Conservation (phyloP, 2,113 vertebrate genomes). For the Dascyllus trimaculatus region DNA sequence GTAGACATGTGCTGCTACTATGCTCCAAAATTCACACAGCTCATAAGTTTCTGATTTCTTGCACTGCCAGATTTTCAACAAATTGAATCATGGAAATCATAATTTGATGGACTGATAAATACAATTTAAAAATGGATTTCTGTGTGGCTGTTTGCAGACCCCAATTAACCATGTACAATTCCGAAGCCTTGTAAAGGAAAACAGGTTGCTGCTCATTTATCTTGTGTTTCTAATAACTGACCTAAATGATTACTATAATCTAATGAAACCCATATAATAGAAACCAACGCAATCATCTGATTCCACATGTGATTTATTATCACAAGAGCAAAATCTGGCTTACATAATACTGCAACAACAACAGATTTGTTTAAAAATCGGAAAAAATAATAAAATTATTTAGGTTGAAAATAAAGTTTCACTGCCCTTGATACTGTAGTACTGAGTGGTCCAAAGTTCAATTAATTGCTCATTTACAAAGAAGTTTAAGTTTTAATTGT, state of each 20-base stretch:
- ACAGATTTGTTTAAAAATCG: neutral
- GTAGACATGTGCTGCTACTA: neutral
- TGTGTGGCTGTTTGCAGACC: too few relatives aligned
- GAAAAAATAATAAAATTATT: neutral
- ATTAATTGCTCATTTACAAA: neutral
- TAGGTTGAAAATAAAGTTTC: neutral
- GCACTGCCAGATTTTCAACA: neutral
- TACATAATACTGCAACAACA: neutral
- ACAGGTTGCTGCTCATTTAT: neutral
- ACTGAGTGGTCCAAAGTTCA: neutral
- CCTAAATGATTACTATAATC: neutral
- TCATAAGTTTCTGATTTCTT: neutral
- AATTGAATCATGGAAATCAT: neutral
- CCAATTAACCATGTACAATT: too few relatives aligned
- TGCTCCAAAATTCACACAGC: neutral
- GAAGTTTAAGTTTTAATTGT: neutral
- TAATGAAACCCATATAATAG: neutral
- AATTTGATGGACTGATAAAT: constrained; percentile 2
- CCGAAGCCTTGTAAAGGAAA: neutral
- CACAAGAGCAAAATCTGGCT: neutral
- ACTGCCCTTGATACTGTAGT: neutral
- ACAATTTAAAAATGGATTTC: too few relatives aligned
- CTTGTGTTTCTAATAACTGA: neutral
- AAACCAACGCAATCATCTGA: neutral
- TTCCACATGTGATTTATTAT: neutral